Base-by-base conservation (phyloP, 2,113 vertebrate genomes). In the Nibea coibor region DNA sequence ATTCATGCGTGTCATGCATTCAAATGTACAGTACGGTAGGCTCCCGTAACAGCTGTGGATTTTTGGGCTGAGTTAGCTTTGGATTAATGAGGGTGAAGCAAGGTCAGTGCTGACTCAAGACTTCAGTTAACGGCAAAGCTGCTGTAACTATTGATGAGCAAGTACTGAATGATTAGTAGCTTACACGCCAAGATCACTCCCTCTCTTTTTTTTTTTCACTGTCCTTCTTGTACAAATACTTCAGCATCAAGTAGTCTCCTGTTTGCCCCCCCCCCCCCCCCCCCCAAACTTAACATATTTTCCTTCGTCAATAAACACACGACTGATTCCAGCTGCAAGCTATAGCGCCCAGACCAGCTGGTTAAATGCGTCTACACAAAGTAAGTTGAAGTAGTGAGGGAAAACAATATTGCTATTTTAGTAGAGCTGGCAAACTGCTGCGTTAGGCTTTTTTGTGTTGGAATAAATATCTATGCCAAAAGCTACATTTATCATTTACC, bases 1-100 rank as follows among this genome's bases (percentile, higher is more conserved):
- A 35, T 59, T 24, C 43, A 45, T 14, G 12, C 43, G n/a, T 39
- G 35, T 39, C 35, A 39, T 39, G 35, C 35, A 39, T 39, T 39
- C 7, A 39, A 39, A 39, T 39, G 35, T 39, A 39, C 35, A 39
- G 35, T 39, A 9, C 35, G 2, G 35, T 39, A 39, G 35, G 35
- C 35, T 39, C 10, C n/a, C 58, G 24, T 35, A 65, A 31, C 28
- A 58, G 64, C 63, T 69, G 74, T 80, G 53, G 51, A 63, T 28
- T 76, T 92, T 82, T 31, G 61, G 72, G 85, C 78, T 90, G 87
- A 89, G 75, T 75, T 82, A 75, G 82, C 57, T 62, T 64, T 62
- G 72, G 79, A 90, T 66, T 89, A 89, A 91, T 92, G 80, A 89
- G 87, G 82, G 79, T 76, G 79, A 87, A 53, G 56, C 48, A 69